Conservation (phyloP, 2,888 invertebrate species). For the Eupithecia insigniata region DNA sequence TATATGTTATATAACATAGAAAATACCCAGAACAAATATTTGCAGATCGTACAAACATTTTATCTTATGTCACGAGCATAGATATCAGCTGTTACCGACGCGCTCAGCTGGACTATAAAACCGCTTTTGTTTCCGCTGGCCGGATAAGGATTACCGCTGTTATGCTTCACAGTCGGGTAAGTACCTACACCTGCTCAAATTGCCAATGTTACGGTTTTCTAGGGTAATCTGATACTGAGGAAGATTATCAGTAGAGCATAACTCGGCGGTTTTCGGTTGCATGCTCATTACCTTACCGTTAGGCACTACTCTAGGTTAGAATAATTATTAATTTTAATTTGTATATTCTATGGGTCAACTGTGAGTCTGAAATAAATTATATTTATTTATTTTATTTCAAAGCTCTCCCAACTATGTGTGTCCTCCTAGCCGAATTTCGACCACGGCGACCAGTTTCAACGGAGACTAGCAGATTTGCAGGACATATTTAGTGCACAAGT, state of each 20-base stretch:
- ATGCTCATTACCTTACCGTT: background rate
- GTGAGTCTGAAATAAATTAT: too few species aligned
- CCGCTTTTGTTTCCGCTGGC: slow-evolving; percentile 19
- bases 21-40: too few species aligned
- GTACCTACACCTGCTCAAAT: slow-evolving; percentile 12
- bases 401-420: background rate
- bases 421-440: too few species aligned
- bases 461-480: too few species aligned
- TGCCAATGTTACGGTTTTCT: background rate
- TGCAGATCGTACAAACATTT: too few species aligned
- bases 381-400: too few species aligned
- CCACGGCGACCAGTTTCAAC: too few species aligned
- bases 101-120: slow-evolving; percentile 13
- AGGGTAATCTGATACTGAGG: slow-evolving; percentile 4
- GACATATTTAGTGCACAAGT: too few species aligned
- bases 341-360: too few species aligned
- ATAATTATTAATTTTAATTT: too few species aligned
- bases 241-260: background rate
- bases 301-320: too few species aligned
- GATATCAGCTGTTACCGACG: slow-evolving; percentile 15
- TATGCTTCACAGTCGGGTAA: slow-evolving; percentile 24
- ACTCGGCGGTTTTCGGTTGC: background rate
- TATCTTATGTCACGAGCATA: slow-evolving; percentile 16
- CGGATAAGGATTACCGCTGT: slow-evolving; percentile 27
- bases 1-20: too few species aligned